Evolutionary conservation across 2,113 vertebrate genomes (phyloP).

Genomic region (Piaya cayana): DNA sequence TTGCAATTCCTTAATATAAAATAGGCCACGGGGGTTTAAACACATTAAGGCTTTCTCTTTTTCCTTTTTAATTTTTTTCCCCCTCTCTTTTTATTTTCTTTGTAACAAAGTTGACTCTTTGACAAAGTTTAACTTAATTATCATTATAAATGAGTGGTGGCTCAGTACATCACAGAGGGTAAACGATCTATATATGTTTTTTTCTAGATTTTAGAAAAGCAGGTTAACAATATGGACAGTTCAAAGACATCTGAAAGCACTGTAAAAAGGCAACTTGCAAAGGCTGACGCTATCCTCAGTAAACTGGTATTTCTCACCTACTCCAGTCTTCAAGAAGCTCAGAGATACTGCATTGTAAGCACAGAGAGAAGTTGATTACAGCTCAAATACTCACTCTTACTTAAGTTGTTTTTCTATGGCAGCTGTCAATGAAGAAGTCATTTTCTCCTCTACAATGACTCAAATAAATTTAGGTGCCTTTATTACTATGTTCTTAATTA

Average conservation of each 20-base stretch:
- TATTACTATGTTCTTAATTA: not conserved
- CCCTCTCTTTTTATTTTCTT: not conserved
- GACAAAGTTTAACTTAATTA: not conserved
- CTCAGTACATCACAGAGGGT: not conserved
- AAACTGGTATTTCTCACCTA: not conserved
- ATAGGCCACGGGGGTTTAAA: not conserved
- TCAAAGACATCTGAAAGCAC: not conserved
- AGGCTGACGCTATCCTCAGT: not conserved
- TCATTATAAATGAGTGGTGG: not conserved
- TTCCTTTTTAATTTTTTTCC: not conserved
- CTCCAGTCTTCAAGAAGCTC: not conserved
- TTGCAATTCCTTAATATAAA: not conserved
- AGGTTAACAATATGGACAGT: not conserved
- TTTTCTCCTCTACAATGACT: not conserved
- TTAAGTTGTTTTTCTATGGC: not conserved
- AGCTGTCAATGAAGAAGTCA: not conserved
- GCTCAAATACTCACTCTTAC: not conserved
- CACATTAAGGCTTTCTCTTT: not conserved
- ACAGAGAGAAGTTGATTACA: not conserved
- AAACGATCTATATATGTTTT: not conserved
- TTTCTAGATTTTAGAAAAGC: not conserved
- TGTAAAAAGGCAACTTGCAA: not conserved
- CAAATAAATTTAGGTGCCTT: not conserved
- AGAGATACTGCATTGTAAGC: not conserved
- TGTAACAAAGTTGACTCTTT: not conserved